Evolutionary conservation across 2,888 invertebrate species (phyloP).

Genomic region (Lottia scabra): DNA sequence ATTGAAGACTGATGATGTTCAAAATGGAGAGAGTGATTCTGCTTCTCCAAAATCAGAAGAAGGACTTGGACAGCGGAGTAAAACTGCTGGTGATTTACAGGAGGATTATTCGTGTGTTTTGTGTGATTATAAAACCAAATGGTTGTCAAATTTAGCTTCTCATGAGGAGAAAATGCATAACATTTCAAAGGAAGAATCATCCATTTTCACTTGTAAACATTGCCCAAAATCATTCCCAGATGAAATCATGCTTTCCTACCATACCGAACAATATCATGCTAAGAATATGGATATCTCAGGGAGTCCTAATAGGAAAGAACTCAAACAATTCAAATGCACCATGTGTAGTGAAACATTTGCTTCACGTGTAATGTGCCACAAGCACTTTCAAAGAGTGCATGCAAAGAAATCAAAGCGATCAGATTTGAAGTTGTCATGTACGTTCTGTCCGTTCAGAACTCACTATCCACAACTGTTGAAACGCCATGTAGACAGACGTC

Average conservation of each 20-base stretch:
- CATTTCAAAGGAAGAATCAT: conserved; percentile 30
- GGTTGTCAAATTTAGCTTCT: conserved; percentile 89
- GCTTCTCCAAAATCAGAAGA: conserved; percentile 18
- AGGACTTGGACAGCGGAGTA: conserved; percentile 30
- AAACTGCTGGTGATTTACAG: conserved; percentile 25
- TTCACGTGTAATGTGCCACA: conserved; percentile 54
- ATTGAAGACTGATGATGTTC: conserved; percentile 47
- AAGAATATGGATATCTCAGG: conserved; percentile 19
- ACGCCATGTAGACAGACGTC: conserved; percentile 45
- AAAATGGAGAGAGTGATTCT: conserved; percentile 12
- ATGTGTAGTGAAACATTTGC: conserved; percentile 60
- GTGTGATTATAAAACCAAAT: conserved; percentile 89
- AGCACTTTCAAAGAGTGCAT: conserved; percentile 59
- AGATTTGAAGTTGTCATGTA: conserved; percentile 49
- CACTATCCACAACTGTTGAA: conserved; percentile 51
- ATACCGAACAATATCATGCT: conserved; percentile 47
- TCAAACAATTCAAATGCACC: conserved; percentile 60
- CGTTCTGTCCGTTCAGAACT: conserved; percentile 52
- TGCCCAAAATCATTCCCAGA: conserved; percentile 66
- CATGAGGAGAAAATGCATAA: conserved; percentile 81
- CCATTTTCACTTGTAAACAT: conserved; percentile 57
- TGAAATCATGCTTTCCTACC: conserved; percentile 61
- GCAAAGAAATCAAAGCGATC: conserved; percentile 43
- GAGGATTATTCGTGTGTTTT: conserved; percentile 85
- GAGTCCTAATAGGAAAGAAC: conserved; percentile 20